phyloP scores from a whole-genome alignment of 2,888 invertebrate genomes.

The Lochmaea crataegi region DNA sequence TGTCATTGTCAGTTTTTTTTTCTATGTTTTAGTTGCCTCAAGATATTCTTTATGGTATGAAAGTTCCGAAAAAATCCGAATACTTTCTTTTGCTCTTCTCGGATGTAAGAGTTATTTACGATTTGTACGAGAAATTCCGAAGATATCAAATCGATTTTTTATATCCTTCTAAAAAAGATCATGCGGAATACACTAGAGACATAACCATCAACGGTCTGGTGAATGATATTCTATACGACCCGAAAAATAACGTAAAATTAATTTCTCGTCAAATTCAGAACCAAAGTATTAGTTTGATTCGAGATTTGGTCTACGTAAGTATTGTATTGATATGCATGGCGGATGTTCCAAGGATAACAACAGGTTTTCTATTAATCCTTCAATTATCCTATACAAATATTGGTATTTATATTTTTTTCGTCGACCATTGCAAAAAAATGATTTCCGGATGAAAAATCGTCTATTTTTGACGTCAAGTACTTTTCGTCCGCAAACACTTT shows the following conservation, averaged over 20 bases:
- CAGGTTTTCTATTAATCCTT: too few relatives aligned
- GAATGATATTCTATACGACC: conserved; percentile 46
- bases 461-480: too few relatives aligned
- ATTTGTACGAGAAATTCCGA: conserved; percentile 49
- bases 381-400: too few relatives aligned
- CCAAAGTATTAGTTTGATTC: conserved; percentile 37
- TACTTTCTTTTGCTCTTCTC: conserved; percentile 46
- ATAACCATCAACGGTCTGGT: conserved; percentile 40
- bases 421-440: too few relatives aligned
- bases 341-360: too few relatives aligned
- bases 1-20: not conserved
- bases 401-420: too few relatives aligned
- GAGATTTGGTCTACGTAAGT: conserved; percentile 44
- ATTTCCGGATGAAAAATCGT: too few relatives aligned
- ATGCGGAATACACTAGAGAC: conserved; percentile 31
- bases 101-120: conserved; percentile 43
- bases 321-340: too few relatives aligned
- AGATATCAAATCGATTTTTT: conserved; percentile 37
- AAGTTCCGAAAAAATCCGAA: conserved; percentile 41
- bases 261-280: conserved; percentile 39
- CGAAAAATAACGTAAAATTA: conserved; percentile 46
- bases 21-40: conserved; percentile 45
- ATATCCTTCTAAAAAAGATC: conserved; percentile 24
- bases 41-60: conserved; percentile 45
- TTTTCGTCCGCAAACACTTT: too few relatives aligned